These are phyloP conservation scores for Morus bassanus DNA, from an alignment of 2,797 vertebrate genomes.

Conservation along the genomic window DNA sequence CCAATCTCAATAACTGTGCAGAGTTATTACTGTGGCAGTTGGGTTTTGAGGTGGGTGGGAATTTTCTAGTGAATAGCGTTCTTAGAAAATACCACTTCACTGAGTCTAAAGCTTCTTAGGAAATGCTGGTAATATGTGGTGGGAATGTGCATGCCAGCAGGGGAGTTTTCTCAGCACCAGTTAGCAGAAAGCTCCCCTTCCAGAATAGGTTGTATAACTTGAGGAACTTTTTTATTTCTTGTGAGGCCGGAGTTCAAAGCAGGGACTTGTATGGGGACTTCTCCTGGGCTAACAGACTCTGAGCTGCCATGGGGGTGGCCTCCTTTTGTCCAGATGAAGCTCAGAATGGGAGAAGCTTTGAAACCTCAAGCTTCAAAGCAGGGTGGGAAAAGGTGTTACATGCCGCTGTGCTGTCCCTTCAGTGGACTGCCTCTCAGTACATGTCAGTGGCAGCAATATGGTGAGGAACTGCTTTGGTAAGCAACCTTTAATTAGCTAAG, in stretches of 20 bases:
- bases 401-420: not conserved
- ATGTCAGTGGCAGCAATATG: not conserved
- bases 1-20: not conserved
- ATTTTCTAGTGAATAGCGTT: not conserved
- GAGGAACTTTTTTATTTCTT: not conserved
- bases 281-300: not conserved
- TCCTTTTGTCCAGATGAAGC: not conserved
- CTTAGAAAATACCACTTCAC: not conserved
- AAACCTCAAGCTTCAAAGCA: not conserved
- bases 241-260: not conserved
- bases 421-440: not conserved
- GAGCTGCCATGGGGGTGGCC: not conserved
- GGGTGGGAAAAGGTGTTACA: not conserved
- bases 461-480: not conserved
- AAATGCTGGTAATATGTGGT: not conserved
- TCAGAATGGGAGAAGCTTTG: not conserved
- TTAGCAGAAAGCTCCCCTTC: not conserved
- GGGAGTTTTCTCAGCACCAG: not conserved
- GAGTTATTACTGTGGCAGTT: not conserved
- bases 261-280: not conserved
- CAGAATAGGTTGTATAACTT: not conserved
- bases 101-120: not conserved
- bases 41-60: not conserved
- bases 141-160: not conserved
- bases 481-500: not conserved